phyloP scores from a whole-genome alignment of 2,797 vertebrate genomes.

The Squalus acanthias region DNA sequence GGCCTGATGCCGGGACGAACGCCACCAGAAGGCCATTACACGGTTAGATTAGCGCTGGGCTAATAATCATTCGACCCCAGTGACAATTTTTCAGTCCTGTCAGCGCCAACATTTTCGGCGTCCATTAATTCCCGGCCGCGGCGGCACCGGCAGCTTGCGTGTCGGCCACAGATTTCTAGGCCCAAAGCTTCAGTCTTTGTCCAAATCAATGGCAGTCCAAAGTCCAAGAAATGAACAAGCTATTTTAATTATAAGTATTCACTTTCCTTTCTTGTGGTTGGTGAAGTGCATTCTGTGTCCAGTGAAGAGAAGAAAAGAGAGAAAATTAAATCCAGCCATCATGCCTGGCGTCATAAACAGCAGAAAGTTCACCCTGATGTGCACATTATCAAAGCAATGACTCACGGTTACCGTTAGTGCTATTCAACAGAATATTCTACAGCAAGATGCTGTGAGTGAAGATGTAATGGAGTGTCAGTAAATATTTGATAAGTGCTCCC shows the following conservation, averaged over 20 bases:
- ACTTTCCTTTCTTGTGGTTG: not conserved
- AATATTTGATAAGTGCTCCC: not conserved
- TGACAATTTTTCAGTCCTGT: too few relatives aligned
- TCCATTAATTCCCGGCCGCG: too few relatives aligned
- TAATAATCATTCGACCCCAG: too few relatives aligned
- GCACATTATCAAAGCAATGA: not conserved
- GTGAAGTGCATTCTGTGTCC: not conserved
- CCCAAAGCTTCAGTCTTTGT: not conserved
- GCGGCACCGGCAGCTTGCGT: too few relatives aligned
- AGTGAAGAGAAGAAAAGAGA: not conserved
- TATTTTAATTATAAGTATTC: not conserved
- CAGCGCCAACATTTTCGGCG: too few relatives aligned
- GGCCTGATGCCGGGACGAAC: too few relatives aligned
- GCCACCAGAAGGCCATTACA: too few relatives aligned
- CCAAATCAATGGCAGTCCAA: not conserved
- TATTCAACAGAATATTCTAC: not conserved
- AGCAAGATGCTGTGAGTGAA: not conserved
- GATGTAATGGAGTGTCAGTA: not conserved
- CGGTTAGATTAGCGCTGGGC: too few relatives aligned
- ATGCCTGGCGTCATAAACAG: not conserved
- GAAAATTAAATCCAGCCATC: not conserved
- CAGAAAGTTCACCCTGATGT: not conserved
- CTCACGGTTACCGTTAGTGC: not conserved
- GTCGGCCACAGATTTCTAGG: too few relatives aligned
- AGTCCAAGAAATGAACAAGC: not conserved